Evolutionary conservation across 2,113 vertebrate species (phyloP), one percentile per base, ranked within the genome.

Genomic region (Pristiophorus japonicus): DNA sequence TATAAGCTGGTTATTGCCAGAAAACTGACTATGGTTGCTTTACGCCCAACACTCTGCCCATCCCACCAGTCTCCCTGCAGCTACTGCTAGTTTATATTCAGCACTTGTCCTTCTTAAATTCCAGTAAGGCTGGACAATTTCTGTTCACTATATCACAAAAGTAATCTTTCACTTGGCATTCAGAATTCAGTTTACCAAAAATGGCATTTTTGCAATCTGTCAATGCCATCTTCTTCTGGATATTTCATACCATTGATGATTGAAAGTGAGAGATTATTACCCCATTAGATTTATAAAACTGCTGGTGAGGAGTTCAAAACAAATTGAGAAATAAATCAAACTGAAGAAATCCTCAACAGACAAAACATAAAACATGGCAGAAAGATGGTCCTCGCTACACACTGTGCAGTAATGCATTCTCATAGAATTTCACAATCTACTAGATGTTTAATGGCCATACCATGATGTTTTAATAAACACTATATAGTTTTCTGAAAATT

Each of bases 121-220:
- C 34, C 87, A 59, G 18, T 42, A 81, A 42, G 78, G 38, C 55
- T 62, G 88, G 88, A 34, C 30, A 91, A 62, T 63, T 91, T 62
- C 38, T 91, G 38, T 47, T 34, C 65, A 70, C 42, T 63, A 51
- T 70, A 94, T 94, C 66, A 70, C 45, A 73, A 94, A 94, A 70
- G 62, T n/a, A 65, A 94, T 67, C 63, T 73, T 67, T 94, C 66
- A 94, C 65, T 70, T 70, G 93, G 65, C 30, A 51, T 67, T 94
- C 24, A 14, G 93, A 67, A 67, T 67, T 94, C 45, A 14, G 66
- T 94, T 70, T 73, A 94, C 93, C 42, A 51, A 94, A 94, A 27
- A 94, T 70, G 93, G 66, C 42, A 94, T 94, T 94, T 94, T 47
- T 73, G 93, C 66, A 94, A 94, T 94, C 66, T 94, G 42, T 67